phyloP scores from a whole-genome alignment of 2,797 vertebrate genomes.

The Amazona finschi region DNA sequence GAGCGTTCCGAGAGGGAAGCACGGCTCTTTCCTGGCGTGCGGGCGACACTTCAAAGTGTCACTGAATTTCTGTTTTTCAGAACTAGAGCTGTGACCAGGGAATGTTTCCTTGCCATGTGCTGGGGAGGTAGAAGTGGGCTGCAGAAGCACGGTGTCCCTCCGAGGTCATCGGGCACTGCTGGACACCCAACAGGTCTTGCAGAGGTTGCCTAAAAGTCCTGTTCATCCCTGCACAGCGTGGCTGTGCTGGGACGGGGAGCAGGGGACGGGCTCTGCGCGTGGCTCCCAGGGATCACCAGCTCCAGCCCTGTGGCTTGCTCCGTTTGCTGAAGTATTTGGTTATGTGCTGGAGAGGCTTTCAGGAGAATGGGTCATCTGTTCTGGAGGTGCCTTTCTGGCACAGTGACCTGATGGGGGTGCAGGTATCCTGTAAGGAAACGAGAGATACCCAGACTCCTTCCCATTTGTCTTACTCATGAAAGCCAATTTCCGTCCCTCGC shows the following conservation, averaged over 20 bases:
- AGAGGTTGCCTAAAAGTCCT: not conserved
- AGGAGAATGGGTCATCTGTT: not conserved
- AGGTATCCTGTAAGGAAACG: not conserved
- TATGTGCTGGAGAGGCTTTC: not conserved
- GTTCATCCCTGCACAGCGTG: not conserved
- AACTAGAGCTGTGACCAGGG: not conserved
- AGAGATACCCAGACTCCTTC: not conserved
- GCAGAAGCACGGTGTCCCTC: not conserved
- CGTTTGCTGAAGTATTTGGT: not conserved
- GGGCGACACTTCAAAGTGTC: not conserved
- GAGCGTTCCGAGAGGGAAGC: not conserved
- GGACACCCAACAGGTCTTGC: not conserved
- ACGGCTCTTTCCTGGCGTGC: not conserved
- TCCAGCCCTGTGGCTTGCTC: accelerated
- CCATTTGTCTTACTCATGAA: not conserved
- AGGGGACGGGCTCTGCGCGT: accelerated
- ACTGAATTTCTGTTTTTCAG: not conserved
- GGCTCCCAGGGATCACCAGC: not conserved
- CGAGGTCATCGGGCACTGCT: not conserved
- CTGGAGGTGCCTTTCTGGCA: not conserved
- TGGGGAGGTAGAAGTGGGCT: not conserved
- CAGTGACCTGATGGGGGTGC: not conserved
- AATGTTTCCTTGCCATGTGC: not conserved
- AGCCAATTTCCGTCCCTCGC: slow-evolving; percentile 6
- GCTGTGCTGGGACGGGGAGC: not conserved